phyloP scores from a whole-genome alignment of 1,140 invertebrate genomes.

The Chrysomallon squamiferum region DNA sequence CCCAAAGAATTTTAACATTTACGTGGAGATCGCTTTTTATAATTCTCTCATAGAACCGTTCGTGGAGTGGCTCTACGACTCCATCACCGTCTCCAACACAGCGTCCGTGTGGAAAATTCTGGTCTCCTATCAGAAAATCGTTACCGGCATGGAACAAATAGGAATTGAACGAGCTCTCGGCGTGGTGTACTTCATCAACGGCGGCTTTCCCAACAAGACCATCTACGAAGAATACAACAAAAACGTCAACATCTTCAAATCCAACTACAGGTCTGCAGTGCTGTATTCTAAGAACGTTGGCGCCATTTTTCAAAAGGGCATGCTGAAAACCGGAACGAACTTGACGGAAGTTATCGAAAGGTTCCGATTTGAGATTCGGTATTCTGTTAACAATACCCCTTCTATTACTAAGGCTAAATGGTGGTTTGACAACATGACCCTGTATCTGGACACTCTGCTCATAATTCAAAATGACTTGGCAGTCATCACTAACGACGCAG shows the following conservation, averaged over 20 bases:
- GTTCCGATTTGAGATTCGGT: conserved; percentile 15
- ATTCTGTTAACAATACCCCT: background rate
- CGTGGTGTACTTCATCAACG: conserved; percentile 35
- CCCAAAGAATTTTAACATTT: conserved; percentile 27
- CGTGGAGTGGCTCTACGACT: conserved; percentile 33
- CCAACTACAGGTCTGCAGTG: conserved; percentile 21
- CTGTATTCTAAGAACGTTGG: conserved; percentile 21
- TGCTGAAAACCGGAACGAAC: conserved; percentile 15
- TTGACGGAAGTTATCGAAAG: conserved; percentile 17
- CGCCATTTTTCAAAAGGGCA: conserved; percentile 23
- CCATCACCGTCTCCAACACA: conserved; percentile 36
- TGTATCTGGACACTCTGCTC: conserved; percentile 45
- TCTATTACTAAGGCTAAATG: conserved; percentile 23
- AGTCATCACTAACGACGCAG: conserved; percentile 20
- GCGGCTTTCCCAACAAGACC: conserved; percentile 39
- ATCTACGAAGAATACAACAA: conserved; percentile 47
- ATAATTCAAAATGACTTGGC: conserved; percentile 44
- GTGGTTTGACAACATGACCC: conserved; percentile 53
- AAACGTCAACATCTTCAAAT: conserved; percentile 20
- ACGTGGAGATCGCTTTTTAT: conserved; percentile 47
- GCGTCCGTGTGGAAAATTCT: conserved; percentile 45
- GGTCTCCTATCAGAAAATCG: conserved; percentile 47
- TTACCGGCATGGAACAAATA: conserved; percentile 40
- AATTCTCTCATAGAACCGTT: conserved; percentile 21
- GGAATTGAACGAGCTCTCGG: conserved; percentile 47